These are phyloP conservation scores for Tympanuchus pallidicinctus DNA, from an alignment of 2,113 vertebrate species.

Conservation along the genomic window DNA sequence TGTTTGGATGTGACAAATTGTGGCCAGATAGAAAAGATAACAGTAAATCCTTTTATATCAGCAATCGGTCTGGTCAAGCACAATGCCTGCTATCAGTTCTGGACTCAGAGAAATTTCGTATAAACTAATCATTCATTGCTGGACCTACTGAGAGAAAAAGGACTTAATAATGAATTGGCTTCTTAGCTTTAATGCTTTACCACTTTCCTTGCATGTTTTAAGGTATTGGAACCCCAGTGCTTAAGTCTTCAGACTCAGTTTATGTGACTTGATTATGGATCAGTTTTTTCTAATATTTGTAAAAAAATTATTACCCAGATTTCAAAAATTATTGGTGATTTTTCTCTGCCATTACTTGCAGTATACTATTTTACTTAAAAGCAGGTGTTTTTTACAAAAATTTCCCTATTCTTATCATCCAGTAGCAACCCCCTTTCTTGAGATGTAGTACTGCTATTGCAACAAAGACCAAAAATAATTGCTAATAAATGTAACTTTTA, in stretches of 20 bases:
- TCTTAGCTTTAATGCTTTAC: not conserved
- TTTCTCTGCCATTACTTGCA: not conserved
- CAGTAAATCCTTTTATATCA: not conserved
- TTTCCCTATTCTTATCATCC: not conserved
- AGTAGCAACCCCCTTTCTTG: not conserved
- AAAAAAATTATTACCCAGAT: not conserved
- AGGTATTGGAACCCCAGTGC: not conserved
- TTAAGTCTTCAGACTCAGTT: not conserved
- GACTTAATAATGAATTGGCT: not conserved
- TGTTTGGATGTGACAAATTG: too few relatives aligned
- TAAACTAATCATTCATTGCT: not conserved
- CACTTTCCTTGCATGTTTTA: slow-evolving; percentile 5
- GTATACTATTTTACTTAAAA: not conserved
- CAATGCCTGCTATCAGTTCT: not conserved
- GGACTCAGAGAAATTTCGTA: not conserved
- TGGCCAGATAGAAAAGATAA: not conserved
- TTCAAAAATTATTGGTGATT: not conserved
- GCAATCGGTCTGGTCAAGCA: not conserved
- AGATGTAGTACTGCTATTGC: not conserved
- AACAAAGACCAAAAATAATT: not conserved
- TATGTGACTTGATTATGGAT: not conserved
- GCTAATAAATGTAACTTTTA: not conserved
- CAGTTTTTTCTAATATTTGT: not conserved
- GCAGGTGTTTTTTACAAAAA: not conserved
- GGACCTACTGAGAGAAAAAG: not conserved